Evolutionary conservation across 2,888 invertebrate species (phyloP).

Genomic region (Hydriomena furcata): DNA sequence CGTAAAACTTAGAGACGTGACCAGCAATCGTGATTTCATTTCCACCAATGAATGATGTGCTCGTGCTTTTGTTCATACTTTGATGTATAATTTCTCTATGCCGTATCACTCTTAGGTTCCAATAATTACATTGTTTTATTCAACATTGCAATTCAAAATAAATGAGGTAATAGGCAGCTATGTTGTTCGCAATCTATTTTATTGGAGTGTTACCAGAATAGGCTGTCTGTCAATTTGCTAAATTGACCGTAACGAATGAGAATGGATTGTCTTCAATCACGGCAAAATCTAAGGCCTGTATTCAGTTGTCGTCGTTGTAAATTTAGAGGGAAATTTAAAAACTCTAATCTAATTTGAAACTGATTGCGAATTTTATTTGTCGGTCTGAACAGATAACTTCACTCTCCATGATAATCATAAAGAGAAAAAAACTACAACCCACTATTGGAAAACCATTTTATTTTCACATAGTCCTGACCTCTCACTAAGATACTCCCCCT

Average conservation of each 20-base stretch:
- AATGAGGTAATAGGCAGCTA: conserved; percentile 56
- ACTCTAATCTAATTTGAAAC: too few species aligned
- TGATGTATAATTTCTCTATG: neutral
- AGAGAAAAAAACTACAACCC: too few species aligned
- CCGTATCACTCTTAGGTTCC: neutral
- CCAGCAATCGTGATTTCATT: conserved; percentile 5
- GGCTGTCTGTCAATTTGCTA: conserved; percentile 46
- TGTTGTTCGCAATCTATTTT: conserved; percentile 51
- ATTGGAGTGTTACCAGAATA: conserved; percentile 44
- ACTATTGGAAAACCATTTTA: too few species aligned
- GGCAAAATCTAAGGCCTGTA: conserved; percentile 19
- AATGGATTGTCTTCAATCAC: conserved; percentile 36
- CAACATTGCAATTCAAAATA: conserved; percentile 44
- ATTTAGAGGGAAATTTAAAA: too few species aligned
- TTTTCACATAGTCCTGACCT: too few species aligned
- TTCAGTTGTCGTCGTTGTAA: too few species aligned
- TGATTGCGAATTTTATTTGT: too few species aligned
- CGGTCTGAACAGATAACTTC: too few species aligned
- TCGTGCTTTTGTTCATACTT: conserved; percentile 5
- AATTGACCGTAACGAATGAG: conserved; percentile 44
- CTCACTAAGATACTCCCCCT: too few species aligned
- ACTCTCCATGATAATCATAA: too few species aligned
- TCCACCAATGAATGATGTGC: neutral
- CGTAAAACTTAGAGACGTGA: conserved; percentile 3
- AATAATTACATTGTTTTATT: conserved; percentile 58